These are phyloP conservation scores for Drosophila crucigera DNA, from an alignment of 2,888 invertebrate species.

Conservation along the genomic window DNA sequence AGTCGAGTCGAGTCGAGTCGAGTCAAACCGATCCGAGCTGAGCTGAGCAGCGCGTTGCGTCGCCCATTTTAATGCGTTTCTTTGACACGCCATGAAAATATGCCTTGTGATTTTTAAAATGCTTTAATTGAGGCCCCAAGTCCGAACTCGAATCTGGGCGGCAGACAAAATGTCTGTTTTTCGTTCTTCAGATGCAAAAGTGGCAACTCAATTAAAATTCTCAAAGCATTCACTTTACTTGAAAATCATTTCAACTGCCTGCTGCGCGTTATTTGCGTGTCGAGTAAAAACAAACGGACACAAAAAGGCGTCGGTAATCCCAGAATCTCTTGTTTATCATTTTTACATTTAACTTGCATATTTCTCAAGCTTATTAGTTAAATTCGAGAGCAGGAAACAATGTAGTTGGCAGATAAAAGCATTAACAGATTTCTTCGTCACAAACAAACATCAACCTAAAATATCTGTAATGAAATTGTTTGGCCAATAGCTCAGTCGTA, in stretches of 20 bases:
- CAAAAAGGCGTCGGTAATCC: conserved; percentile 64
- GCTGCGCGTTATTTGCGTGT: conserved; percentile 7
- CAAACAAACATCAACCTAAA: conserved; percentile 32
- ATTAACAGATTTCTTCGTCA: conserved; percentile 29
- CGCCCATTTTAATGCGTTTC: conserved; percentile 80
- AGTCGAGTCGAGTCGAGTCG: neutral
- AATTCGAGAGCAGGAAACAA: neutral
- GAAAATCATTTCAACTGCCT: conserved; percentile 40
- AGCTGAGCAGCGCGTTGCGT: conserved; percentile 40
- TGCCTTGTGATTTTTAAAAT: conserved; percentile 80
- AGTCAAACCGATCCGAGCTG: neutral
- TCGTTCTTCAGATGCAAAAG: conserved; percentile 71
- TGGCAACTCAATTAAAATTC: conserved; percentile 76
- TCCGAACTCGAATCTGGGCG: conserved; percentile 36
- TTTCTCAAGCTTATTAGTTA: neutral
- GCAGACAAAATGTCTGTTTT: conserved; percentile 77
- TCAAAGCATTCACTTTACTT: conserved; percentile 72
- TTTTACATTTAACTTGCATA: neutral
- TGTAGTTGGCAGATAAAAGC: neutral
- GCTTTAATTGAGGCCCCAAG: conserved; percentile 73
- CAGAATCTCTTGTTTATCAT: neutral
- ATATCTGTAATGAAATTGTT: conserved; percentile 43
- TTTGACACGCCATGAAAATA: conserved; percentile 80
- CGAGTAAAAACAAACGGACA: neutral
- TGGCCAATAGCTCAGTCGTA: conserved; percentile 61